phyloP scores from a whole-genome alignment of 2,113 vertebrate species.

The Corythoichthys intestinalis region DNA sequence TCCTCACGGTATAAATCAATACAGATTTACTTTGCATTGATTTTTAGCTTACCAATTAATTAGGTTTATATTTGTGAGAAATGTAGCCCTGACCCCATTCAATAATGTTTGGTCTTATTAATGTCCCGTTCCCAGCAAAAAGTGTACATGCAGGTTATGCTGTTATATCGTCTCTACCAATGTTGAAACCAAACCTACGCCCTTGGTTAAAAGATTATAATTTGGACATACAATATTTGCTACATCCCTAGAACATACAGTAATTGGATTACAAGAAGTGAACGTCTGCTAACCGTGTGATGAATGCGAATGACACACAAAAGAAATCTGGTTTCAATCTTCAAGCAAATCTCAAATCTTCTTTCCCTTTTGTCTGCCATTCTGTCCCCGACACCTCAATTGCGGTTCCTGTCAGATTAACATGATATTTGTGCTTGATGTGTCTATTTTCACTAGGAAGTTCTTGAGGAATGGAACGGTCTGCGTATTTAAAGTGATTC shows the following conservation, averaged over 20 bases:
- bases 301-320: constrained; percentile 23
- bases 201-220: constrained; percentile 25
- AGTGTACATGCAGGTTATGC: too few relatives aligned
- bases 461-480: constrained; percentile 28
- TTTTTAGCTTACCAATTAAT: too few relatives aligned
- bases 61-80: too few relatives aligned
- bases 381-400: constrained; percentile 38
- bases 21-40: too few relatives aligned
- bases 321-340: constrained; percentile 27
- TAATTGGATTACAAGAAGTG: constrained; percentile 33
- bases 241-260: constrained; percentile 33
- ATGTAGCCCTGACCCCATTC: too few relatives aligned
- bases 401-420: constrained; percentile 58
- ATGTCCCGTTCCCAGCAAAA: too few relatives aligned
- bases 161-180: too few relatives aligned
- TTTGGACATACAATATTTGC: constrained; percentile 20
- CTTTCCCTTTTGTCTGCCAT: constrained; percentile 16
- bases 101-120: too few relatives aligned
- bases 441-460: constrained; percentile 23
- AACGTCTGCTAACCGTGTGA: constrained; percentile 6
- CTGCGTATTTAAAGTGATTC: constrained; percentile 25
- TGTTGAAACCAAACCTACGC: too few relatives aligned
- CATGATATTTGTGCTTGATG: constrained; percentile 52
- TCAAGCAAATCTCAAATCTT: constrained; percentile 9
- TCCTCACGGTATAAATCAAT: too few relatives aligned